Evolutionary conservation across 2,797 vertebrate species (phyloP), one percentile per base, ranked within the genome.

Genomic region (Cheirogaleus major): DNA sequence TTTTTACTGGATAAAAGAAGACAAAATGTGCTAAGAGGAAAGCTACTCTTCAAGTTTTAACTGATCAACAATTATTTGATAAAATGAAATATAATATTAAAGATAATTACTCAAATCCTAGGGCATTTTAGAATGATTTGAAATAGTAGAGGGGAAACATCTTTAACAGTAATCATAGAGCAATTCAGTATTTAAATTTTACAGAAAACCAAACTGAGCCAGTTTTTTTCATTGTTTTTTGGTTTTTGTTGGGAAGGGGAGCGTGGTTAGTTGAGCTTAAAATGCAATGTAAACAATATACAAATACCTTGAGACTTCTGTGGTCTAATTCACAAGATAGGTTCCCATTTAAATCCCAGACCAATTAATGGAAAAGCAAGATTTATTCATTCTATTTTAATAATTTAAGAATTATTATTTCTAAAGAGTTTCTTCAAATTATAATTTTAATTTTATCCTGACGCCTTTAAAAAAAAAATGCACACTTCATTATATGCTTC

Each of bases 31-130:
- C 97, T 95, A 98, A 95, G 86, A 91, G 70, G 61, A 97, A 98
- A 98, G 95, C 88, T 94, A 98, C 20, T 98, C 98, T 98, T 98
- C 97, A 96, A 97, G 97, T 98, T 98, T 97, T 72, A 98, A 93
- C 96, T 98, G 97, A 98, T 98, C 93, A 98, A 97, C 75, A 30
- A 89, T 50, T 90, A 95, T 78, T 97, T 96, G 93, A 98, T 98
- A 98, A 89, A 72, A 97, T 97, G 85, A 97, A 95, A 96, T 94
- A 98, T 97, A 98, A 93, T 97, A 98, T 98, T 98, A 98, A 89
- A 98, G 91, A 97, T 98, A 98, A 99, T 98, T 98, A 97, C 96
- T 98, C 96, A 98, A 98, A 98, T 98, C 96, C 97, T 97, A 98
- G 95, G 96, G 97, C 96, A 98, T 97, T 98, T 98, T 98, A 98